Percentiles rank a stretch among this genome's conserved stretches.
Conservation (phyloP, 2,113 vertebrate genomes). For the Boulengerochromis microlepis region DNA sequence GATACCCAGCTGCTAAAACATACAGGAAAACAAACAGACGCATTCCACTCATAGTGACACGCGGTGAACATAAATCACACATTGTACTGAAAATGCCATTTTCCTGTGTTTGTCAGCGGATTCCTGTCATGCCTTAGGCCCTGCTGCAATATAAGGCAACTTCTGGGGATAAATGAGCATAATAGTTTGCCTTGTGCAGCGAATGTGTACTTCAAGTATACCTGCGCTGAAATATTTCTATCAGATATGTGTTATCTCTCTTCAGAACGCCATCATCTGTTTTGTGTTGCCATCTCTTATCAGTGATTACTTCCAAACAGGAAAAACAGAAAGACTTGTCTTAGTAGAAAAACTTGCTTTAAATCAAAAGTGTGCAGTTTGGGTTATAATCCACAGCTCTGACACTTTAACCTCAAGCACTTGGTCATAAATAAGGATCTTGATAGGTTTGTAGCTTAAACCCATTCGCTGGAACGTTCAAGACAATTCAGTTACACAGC, state of each 20-base stretch:
- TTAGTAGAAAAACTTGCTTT: background rate
- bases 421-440: background rate
- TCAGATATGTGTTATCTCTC: background rate
- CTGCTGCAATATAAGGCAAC: background rate
- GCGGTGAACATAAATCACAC: constrained; percentile 30
- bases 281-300: background rate
- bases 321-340: background rate
- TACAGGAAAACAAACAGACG: constrained; percentile 24
- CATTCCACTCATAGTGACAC: constrained; percentile 50
- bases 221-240: background rate
- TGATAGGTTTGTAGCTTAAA: no score
- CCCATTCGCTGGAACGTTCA: no score
- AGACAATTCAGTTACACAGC: no score
- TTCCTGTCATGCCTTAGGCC: background rate
- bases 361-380: background rate
- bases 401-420: background rate
- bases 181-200: background rate
- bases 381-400: background rate
- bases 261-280: background rate
- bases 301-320: background rate
- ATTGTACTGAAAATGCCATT: constrained; percentile 11
- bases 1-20: constrained; percentile 18
- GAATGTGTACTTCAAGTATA: background rate
- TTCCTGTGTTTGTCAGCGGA: background rate
- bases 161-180: background rate